Base-by-base conservation (phyloP, 2,888 invertebrate genomes). In the Pyrrhia umbra region DNA sequence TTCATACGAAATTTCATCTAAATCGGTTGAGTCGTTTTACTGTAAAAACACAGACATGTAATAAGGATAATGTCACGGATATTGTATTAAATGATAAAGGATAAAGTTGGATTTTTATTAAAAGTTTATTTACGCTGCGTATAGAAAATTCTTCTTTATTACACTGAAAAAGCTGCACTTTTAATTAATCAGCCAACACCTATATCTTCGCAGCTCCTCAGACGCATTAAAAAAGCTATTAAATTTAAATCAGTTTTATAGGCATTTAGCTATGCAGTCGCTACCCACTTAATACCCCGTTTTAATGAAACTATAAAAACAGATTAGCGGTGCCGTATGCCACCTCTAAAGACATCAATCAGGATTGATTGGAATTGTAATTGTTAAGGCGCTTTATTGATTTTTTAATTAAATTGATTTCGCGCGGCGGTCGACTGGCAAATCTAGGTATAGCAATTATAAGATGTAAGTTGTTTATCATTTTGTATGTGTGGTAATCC, bases 281-380 rank as follows among this genome's bases (percentile, higher is more conserved):
- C 59, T 39, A 13, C 50, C 56, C 56, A 62, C 51, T 80, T 75
- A 75, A 78, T 75, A 75, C 43, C 43, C 13, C 45, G 60, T 75
- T 83, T 84, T 80, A 83, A 85, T 85, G 75, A 80, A 81, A 72
- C 71, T 71, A 79, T 86, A 82, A 86, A 85, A 77, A 56, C 60
- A 72, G 62, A 78, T 82, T 78, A 65, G 66, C 25, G 15, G 52
- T 45, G 51, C 49, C n/a, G 34, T 5, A n/a, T n/a, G n/a, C n/a
- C 45, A 56, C 56, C 50, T 61, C 43, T 6, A 18, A 49, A 40
- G 21, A 56, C 52, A 63, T 49, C 45, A 34, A 57, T 57, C 49
- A 30, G 16, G 20, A 37, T 62, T 72, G 52, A 73, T 73, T 66
- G 40, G 25, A 46, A 45, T 72, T 59, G 13, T 43, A 60, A 65